These are phyloP conservation scores for honey bee (Apis mellifera) DNA, from an alignment of 1,140 invertebrate species.

Conservation along the genomic window Amel_HAv3.1 CM009932.2:14164501-14165000, in stretches of 20 bases:
- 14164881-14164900: constrained; percentile 16
- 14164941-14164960: constrained; percentile 22
- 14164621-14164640: background rate
- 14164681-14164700: constrained; percentile 53
- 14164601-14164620: background rate
- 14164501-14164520: too few species aligned
- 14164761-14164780: constrained; percentile 76
- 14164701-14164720: constrained; percentile 65
- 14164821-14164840: constrained; percentile 65
- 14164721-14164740: constrained; percentile 69
- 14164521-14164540: background rate
- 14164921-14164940: constrained; percentile 49
- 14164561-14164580: background rate
- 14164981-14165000: background rate
- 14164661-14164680: background rate
- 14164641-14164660: background rate
- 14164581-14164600: background rate
- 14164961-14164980: constrained; percentile 18
- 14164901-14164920: constrained; percentile 32
- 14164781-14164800: constrained; percentile 80
- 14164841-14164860: background rate
- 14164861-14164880: background rate
- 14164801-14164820: constrained; percentile 74
- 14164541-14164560: constrained; percentile 18
- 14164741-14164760: constrained; percentile 78